Evolutionary conservation across 2,888 invertebrate genomes (phyloP).

Genomic region (Pocota personata): DNA sequence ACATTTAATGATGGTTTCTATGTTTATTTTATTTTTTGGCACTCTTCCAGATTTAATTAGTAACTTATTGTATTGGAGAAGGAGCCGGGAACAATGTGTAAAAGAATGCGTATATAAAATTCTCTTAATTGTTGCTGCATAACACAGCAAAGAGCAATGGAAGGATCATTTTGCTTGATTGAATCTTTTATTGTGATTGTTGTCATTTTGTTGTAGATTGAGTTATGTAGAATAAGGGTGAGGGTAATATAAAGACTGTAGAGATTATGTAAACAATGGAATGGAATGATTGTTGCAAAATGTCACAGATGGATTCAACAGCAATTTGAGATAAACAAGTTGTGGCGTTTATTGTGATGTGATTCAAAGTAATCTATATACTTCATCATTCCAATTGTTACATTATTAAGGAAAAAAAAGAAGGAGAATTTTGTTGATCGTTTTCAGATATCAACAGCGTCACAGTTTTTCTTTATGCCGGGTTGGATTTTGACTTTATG

Average conservation of each 20-base stretch:
- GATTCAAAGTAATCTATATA: neutral
- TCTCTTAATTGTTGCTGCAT: neutral
- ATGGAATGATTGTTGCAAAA: neutral
- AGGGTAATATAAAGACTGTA: neutral
- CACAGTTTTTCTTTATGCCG: too few relatives aligned
- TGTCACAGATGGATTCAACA: neutral
- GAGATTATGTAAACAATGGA: neutral
- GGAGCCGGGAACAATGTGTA: neutral
- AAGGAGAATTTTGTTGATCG: too few relatives aligned
- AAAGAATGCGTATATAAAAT: neutral
- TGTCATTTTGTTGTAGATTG: conserved; percentile 9
- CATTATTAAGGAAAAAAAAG: too few relatives aligned
- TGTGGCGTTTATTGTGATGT: neutral
- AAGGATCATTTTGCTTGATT: conserved; percentile 18
- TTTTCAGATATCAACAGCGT: too few relatives aligned
- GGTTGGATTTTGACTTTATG: too few relatives aligned
- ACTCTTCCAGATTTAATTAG: conserved; percentile 16
- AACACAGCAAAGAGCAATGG: neutral
- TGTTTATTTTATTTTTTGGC: neutral
- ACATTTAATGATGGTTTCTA: neutral
- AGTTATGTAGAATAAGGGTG: neutral
- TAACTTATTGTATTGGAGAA: neutral
- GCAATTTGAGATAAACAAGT: neutral
- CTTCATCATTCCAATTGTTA: too few relatives aligned
- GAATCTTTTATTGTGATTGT: conserved; percentile 17